Evolutionary conservation across 2,888 invertebrate species (phyloP).

Genomic region (Stenchaetothrips biformis): DNA sequence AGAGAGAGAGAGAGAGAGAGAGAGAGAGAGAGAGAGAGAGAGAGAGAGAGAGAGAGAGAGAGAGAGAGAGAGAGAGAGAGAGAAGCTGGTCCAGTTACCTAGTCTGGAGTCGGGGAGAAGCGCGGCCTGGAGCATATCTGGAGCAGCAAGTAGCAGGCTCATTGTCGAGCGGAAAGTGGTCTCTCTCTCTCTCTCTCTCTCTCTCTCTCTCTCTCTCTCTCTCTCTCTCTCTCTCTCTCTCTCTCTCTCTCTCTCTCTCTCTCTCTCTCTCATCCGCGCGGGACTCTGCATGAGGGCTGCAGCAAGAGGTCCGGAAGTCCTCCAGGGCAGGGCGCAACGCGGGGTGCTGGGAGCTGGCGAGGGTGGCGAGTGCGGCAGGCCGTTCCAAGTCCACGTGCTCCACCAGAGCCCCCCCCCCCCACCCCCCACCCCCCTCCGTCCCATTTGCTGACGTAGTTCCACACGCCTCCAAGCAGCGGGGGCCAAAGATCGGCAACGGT

Average conservation of each 20-base stretch:
- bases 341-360: background rate
- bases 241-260: background rate
- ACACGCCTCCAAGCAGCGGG: no score
- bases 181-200: background rate
- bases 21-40: background rate
- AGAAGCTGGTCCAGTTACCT: background rate
- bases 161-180: no score
- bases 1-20: background rate
- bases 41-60: background rate
- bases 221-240: conserved; percentile 4
- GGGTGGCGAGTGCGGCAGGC: background rate
- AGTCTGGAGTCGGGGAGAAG: no score
- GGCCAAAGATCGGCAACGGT: no score
- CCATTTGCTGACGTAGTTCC: background rate
- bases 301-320: background rate
- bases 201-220: background rate
- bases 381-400: background rate
- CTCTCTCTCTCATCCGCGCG: background rate
- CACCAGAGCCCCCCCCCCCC: background rate
- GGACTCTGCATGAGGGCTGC: background rate
- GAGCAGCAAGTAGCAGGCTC: no score
- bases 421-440: background rate
- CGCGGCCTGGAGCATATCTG: no score
- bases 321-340: background rate
- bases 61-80: background rate